Evolutionary conservation across 2,888 invertebrate genomes (phyloP), one percentile per base, ranked within the genome.

Genomic region (Ophioninae sp.): DNA sequence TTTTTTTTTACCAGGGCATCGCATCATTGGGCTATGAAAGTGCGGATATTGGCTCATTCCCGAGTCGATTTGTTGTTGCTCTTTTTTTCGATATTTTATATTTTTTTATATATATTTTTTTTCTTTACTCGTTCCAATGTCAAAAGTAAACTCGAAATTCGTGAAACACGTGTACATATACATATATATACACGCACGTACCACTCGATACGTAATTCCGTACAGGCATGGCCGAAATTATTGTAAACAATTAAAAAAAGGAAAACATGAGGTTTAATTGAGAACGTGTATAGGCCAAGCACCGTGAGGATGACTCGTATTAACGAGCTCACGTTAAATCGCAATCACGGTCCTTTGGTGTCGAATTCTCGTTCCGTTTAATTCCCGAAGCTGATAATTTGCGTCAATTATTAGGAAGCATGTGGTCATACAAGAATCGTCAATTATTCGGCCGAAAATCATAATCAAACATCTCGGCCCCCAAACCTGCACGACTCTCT

Each of bases 1-100:
- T 37, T 65, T 75, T 56, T 65, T 51, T 67, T 75, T 65, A 37
- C 56, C 56, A 65, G 65, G 58, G 56, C 65, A 56, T 65, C 75
- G 75, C 51, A 17, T 75, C 75, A 78, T 61, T 76, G 61, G 41
- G 10, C 72, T 72, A 44, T 72, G 65, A 79, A 79, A 79, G 71
- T 72, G 51, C 65, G 79, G 58, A 72, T 79, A 72, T 79, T 79
- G 58, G 37, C 56, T 64, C 39, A 30, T 37, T 61, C 39, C 58
- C 65, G 65, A 39, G 59, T 59, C 68, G 61, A 59, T 68, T 77
- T 76, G 41, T 76, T 67, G 67, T 59, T 59, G 58, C 67, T 76
- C 67, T 58, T 23, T 56, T 65, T 20, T 63, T 59, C 37, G 51
- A 44, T 41, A n/a, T 68, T 37, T 67, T 65, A n/a, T n/a, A n/a